phyloP scores from a whole-genome alignment of 2,888 invertebrate species.

The Eupithecia tripunctaria region DNA sequence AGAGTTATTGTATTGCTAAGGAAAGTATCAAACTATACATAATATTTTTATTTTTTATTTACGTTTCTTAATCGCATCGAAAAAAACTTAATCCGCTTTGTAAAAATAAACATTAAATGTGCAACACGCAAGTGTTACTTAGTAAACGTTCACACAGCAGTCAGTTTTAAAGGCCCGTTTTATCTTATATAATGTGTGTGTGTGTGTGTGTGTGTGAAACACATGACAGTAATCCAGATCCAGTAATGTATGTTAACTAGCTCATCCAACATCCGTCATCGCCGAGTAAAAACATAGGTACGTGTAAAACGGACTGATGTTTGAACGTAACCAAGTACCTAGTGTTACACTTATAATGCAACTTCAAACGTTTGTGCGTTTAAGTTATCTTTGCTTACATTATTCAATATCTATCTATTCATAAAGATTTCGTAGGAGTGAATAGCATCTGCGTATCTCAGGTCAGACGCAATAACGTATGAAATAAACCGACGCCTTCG shows the following conservation, averaged over 20 bases:
- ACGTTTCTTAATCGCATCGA: background rate
- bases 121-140: background rate
- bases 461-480: constrained; percentile 50
- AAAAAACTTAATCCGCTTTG: background rate
- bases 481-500: constrained; percentile 54
- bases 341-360: background rate
- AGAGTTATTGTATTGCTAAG: background rate
- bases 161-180: too few relatives aligned
- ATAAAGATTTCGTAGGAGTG: background rate
- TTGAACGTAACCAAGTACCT: too few relatives aligned
- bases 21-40: background rate
- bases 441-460: constrained; percentile 44
- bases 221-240: too few relatives aligned
- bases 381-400: background rate
- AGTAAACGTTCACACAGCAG: too few relatives aligned
- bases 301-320: too few relatives aligned
- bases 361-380: background rate
- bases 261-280: too few relatives aligned
- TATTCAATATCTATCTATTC: background rate
- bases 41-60: too few relatives aligned
- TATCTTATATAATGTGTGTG: too few relatives aligned
- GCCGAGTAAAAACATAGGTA: too few relatives aligned
- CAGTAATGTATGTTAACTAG: too few relatives aligned
- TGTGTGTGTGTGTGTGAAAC: too few relatives aligned
- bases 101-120: background rate